These are phyloP conservation scores for Merluccius polli DNA, from an alignment of 2,797 vertebrate species.

Conservation along the genomic window DNA sequence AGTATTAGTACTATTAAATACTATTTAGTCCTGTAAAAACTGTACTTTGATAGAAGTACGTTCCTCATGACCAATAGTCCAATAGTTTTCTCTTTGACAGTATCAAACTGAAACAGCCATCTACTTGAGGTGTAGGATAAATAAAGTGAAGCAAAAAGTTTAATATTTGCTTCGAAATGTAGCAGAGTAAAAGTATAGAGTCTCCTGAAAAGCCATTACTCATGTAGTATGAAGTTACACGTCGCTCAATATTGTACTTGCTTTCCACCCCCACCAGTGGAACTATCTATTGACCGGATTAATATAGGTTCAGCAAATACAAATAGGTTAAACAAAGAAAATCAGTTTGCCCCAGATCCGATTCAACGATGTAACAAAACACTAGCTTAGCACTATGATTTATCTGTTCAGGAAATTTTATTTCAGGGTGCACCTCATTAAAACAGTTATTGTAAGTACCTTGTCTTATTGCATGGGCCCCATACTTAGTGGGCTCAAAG, in stretches of 20 bases:
- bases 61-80: too few species aligned
- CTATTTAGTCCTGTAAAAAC: too few species aligned
- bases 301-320: too few species aligned
- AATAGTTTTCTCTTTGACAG: background rate
- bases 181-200: background rate
- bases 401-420: constrained; percentile 9
- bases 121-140: too few species aligned
- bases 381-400: background rate
- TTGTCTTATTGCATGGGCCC: constrained; percentile 20
- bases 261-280: too few species aligned
- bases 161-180: too few species aligned
- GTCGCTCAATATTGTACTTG: background rate
- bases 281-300: too few species aligned
- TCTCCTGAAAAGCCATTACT: background rate
- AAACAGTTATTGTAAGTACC: constrained; percentile 5
- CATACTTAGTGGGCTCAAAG: constrained; percentile 18
- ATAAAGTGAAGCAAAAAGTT: too few species aligned
- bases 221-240: background rate
- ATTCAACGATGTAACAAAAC: background rate
- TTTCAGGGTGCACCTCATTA: constrained; percentile 15
- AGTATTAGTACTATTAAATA: too few species aligned
- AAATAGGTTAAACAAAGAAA: too few species aligned
- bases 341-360: too few species aligned
- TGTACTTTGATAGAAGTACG: too few species aligned
- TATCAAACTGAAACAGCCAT: background rate